Conservation (phyloP, 2,113 vertebrate species). For the Columba janthina region DNA sequence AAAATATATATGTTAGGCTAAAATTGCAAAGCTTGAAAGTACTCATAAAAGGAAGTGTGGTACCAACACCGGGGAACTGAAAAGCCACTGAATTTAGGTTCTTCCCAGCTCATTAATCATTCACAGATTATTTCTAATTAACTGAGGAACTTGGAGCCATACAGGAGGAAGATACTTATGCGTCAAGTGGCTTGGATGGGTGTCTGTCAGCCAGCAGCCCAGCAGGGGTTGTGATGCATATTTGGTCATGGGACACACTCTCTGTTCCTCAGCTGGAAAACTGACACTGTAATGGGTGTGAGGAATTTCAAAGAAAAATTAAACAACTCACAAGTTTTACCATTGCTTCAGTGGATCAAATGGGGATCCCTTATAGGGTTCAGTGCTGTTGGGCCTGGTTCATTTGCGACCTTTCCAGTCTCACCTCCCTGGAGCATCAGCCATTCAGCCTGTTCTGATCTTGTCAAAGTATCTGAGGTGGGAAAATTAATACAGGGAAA, state of each 20-base stretch:
- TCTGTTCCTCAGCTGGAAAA: neutral
- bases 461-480: neutral
- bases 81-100: neutral
- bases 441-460: neutral
- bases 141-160: neutral
- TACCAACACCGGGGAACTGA: neutral
- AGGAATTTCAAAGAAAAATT: neutral
- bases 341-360: neutral
- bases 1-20: neutral
- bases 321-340: neutral
- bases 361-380: neutral
- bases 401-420: neutral
- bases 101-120: neutral
- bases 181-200: neutral
- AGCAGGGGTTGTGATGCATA: neutral
- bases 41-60: neutral
- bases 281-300: neutral
- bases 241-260: neutral
- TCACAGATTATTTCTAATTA: neutral
- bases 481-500: neutral
- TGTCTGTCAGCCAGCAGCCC: neutral
- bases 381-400: neutral
- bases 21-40: neutral
- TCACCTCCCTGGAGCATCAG: neutral
- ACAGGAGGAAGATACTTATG: neutral